Conservation (phyloP, 35 echinoderm and acorn worm genomes). For the Amphiura filiformis region DNA sequence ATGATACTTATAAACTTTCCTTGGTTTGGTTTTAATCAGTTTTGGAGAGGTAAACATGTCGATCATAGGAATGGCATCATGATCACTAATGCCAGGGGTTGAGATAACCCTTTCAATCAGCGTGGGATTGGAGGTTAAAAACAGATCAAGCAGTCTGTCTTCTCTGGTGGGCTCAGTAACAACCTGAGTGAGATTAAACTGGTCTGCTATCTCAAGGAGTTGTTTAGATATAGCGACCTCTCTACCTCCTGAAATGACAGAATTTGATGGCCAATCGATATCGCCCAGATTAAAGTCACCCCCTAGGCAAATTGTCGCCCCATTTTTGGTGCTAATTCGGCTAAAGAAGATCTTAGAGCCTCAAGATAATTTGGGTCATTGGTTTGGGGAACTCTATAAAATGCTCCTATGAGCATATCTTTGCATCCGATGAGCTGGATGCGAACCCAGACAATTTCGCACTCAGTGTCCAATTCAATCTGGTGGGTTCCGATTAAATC, state of each 20-base stretch:
- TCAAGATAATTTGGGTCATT: not conserved
- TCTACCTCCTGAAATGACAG: not conserved
- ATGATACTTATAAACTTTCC: not conserved
- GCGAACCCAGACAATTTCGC: slow-evolving; percentile 17
- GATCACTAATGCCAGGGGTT: not conserved
- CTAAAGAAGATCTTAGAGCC: not conserved
- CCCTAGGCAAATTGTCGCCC: not conserved
- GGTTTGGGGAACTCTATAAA: not conserved
- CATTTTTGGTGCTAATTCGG: not conserved
- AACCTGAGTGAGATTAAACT: not conserved
- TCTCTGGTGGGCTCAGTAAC: not conserved
- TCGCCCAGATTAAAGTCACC: no score
- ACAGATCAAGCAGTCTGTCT: slow-evolving; percentile 9
- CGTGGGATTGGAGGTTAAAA: not conserved
- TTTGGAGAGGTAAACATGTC: not conserved
- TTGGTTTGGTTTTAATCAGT: not conserved
- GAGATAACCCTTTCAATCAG: not conserved
- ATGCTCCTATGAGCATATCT: not conserved
- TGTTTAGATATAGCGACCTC: not conserved
- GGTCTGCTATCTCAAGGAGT: slow-evolving; percentile 4
- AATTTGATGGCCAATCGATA: no score
- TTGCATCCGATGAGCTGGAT: not conserved
- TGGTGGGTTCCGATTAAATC: not conserved
- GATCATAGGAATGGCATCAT: not conserved
- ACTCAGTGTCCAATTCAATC: not conserved